Conservation (phyloP, 2,113 vertebrate species). For the Sterna hirundo region DNA sequence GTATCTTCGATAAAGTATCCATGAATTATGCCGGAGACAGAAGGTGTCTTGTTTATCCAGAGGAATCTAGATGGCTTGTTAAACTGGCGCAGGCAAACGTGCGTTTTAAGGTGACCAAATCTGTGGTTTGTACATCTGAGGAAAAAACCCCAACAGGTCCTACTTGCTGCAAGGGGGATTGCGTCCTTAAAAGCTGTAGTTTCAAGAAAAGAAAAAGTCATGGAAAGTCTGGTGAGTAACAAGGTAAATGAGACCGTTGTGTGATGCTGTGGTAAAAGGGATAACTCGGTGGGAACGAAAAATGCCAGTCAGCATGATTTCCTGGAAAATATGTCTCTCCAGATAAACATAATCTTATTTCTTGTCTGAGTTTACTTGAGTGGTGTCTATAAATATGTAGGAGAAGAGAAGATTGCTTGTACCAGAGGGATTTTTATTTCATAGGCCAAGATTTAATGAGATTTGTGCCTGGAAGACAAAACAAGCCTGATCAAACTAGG, state of each 20-base stretch:
- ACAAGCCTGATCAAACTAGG: neutral
- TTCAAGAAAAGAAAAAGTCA: neutral
- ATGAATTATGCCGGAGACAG: neutral
- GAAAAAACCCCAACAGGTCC: neutral
- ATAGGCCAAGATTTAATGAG: neutral
- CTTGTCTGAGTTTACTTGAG: constrained; percentile 20
- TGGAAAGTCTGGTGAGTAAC: constrained; percentile 19
- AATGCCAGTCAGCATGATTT: neutral
- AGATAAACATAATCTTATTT: constrained; percentile 42
- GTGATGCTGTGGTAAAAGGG: neutral
- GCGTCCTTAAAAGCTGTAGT: neutral
- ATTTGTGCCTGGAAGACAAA: neutral
- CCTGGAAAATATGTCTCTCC: constrained; percentile 42
- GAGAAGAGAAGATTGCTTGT: constrained; percentile 5
- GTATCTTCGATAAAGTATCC: neutral
- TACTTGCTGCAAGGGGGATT: neutral
- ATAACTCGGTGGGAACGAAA: neutral
- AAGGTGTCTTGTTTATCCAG: neutral
- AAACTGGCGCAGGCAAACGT: neutral
- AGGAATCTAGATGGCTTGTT: neutral
- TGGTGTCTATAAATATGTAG: constrained; percentile 22
- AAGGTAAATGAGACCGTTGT: neutral
- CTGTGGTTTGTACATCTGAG: neutral
- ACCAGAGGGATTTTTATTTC: neutral
- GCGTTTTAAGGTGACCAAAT: neutral